Base-by-base conservation (phyloP, 2,888 invertebrate species). In the Blastobasis adustella region DNA sequence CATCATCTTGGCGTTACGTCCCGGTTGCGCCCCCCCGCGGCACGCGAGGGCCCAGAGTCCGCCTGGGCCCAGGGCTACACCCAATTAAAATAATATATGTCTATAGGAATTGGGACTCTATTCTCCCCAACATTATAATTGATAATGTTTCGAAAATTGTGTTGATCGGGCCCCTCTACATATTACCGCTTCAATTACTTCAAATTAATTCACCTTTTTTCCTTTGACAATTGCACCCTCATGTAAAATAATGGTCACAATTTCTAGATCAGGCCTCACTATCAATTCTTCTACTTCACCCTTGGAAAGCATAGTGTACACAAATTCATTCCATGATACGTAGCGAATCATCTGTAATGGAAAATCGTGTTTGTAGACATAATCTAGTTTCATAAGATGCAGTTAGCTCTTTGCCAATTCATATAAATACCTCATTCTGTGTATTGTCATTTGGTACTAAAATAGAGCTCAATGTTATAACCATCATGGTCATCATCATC, bases 321-420 rank as follows among this genome's bases (percentile, higher is more conserved):
- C 92, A 87, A 99, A 99, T 82, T 98, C 98, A 82, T 97, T 97
- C 98, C 98, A 99, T 0, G 97, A 96, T 2, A 97, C 94, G 74
- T 94, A 95, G 39, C 94, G 89, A n/a, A 92, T 88, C 37, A 91
- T 72, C 91, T 92, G 76, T 6, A 81, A 71, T 23, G 23, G 23
- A 23, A 47, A 57, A 10, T n/a, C 10, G n/a, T 37, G 8, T 10
- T 39, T 10, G 5, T 40, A 5, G 10, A 6, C 6, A 3, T 40
- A 8, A 39, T 10, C 7, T 41, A 1, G 5, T 10, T 23, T 39
- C n/a, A 39, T 7, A 2, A 6, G 6, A 6, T n/a, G 8, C 5
- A 46, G 36, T 23, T 5, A 6, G 36, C 36, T 9, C 7, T 37
- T 7, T 50, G 7, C n/a, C 46, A 10, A 37, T 7, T 46, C 36